These are phyloP conservation scores for Gryon sp. DNA, from an alignment of 1,140 invertebrate genomes.

Conservation along the genomic window DNA sequence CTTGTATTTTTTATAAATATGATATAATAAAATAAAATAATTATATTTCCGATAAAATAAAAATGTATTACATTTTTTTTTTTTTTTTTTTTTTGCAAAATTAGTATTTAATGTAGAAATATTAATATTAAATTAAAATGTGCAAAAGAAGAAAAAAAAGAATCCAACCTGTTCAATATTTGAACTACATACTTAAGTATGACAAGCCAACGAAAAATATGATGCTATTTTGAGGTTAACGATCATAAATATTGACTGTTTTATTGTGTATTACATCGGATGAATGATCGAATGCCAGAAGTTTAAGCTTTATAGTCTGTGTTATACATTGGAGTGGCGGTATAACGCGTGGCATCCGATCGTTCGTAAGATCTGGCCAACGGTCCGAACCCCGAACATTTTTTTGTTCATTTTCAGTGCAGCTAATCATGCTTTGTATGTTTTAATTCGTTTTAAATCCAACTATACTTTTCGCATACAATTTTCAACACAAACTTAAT, in stretches of 20 bases:
- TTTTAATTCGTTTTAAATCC: constrained; percentile 48
- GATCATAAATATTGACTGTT: constrained; percentile 42
- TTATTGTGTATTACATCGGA: constrained; percentile 16
- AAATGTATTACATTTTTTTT: too few species aligned
- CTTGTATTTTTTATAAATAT: too few species aligned
- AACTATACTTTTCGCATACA: neutral
- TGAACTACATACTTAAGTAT: too few species aligned
- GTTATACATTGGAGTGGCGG: constrained; percentile 23
- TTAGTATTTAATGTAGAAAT: too few species aligned
- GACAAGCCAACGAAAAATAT: constrained; percentile 8
- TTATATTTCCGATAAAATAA: too few species aligned
- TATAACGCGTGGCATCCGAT: constrained; percentile 53
- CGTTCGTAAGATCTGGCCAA: constrained; percentile 41
- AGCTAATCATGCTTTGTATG: constrained; percentile 49
- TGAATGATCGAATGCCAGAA: constrained; percentile 46
- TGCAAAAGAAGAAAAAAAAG: too few species aligned
- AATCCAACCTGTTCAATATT: too few species aligned
- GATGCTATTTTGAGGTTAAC: constrained; percentile 15
- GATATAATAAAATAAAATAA: too few species aligned
- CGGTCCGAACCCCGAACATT: constrained; percentile 26
- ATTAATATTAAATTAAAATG: too few species aligned
- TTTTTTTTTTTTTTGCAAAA: too few species aligned
- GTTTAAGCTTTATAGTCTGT: constrained; percentile 42
- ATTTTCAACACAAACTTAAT: neutral
- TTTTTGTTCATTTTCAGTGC: constrained; percentile 23